phyloP scores from a whole-genome alignment of 2,888 invertebrate genomes.

The Drosophila hamatofila region DNA sequence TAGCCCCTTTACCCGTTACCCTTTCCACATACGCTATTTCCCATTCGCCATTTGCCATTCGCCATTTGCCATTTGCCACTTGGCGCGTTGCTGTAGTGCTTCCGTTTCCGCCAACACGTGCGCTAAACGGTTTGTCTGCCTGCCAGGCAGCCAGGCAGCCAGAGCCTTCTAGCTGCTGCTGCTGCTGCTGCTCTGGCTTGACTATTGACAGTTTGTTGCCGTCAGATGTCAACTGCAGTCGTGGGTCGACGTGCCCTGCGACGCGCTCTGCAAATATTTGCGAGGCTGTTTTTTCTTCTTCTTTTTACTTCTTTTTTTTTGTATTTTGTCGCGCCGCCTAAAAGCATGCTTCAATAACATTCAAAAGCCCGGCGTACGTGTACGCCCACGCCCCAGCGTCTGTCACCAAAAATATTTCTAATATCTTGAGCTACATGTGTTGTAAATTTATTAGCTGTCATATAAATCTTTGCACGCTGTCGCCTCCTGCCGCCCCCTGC shows the following conservation, averaged over 20 bases:
- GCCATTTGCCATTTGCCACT: conserved; percentile 41
- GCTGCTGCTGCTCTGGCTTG: conserved; percentile 6
- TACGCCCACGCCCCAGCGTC: conserved; percentile 31
- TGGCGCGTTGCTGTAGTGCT: conserved; percentile 51
- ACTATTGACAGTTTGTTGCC: conserved; percentile 52
- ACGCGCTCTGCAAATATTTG: conserved; percentile 63
- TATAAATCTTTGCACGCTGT: conserved; percentile 83
- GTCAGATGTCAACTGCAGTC: conserved; percentile 79
- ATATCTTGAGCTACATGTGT: conserved; percentile 77
- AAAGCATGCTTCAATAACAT: conserved; percentile 68
- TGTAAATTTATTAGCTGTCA: conserved; percentile 84
- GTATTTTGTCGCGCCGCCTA: conserved; percentile 47
- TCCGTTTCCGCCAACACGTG: conserved; percentile 73
- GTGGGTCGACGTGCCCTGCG: conserved; percentile 52
- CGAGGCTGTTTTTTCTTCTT: conserved; percentile 40
- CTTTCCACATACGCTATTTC: not conserved
- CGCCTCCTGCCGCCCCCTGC: conserved; percentile 62
- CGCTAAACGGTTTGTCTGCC: conserved; percentile 70
- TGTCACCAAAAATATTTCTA: conserved; percentile 73
- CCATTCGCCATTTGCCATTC: conserved; percentile 19
- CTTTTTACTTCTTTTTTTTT: not conserved
- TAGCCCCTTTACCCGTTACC: not conserved
- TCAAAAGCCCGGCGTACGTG: conserved; percentile 61
- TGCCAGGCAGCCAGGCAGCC: conserved; percentile 4
- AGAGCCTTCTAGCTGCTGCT: conserved; percentile 1